Conservation (phyloP, 2,113 vertebrate species). For the Chloropsis cyanopogon region DNA sequence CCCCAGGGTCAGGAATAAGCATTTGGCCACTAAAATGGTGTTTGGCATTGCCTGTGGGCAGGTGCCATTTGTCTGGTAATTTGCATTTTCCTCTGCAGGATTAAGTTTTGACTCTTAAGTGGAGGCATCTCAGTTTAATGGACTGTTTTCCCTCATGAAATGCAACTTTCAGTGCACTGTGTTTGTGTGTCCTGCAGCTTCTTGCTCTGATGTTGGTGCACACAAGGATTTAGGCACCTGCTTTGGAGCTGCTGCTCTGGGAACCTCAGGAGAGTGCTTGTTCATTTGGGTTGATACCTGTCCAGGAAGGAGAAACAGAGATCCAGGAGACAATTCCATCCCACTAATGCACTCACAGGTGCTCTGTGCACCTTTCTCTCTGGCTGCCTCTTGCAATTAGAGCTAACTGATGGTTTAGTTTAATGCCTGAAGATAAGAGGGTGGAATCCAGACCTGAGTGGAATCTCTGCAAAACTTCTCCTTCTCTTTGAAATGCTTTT, state of each 20-base stretch:
- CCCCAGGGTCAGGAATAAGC: not conserved
- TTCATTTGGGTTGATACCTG: not conserved
- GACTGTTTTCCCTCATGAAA: not conserved
- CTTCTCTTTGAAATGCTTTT: not conserved
- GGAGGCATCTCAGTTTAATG: not conserved
- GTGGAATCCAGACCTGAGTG: not conserved
- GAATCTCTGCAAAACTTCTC: not conserved
- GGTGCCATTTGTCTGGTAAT: not conserved
- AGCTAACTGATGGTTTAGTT: not conserved
- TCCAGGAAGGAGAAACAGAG: not conserved
- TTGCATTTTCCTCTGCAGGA: not conserved
- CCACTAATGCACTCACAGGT: not conserved
- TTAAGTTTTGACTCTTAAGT: not conserved
- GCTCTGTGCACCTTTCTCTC: not conserved
- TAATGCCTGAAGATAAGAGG: not conserved
- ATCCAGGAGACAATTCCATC: not conserved
- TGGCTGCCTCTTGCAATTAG: not conserved
- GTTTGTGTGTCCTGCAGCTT: not conserved
- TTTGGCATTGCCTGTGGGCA: not conserved
- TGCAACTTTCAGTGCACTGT: rapidly evolving
- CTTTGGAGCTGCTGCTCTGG: not conserved
- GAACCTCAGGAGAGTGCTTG: not conserved
- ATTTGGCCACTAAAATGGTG: not conserved
- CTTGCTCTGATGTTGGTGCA: not conserved
- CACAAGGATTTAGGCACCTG: not conserved